Evolutionary conservation across 2,888 invertebrate species (phyloP), one percentile per base, ranked within the genome.

Genomic region (Xestia rhomboidea): DNA sequence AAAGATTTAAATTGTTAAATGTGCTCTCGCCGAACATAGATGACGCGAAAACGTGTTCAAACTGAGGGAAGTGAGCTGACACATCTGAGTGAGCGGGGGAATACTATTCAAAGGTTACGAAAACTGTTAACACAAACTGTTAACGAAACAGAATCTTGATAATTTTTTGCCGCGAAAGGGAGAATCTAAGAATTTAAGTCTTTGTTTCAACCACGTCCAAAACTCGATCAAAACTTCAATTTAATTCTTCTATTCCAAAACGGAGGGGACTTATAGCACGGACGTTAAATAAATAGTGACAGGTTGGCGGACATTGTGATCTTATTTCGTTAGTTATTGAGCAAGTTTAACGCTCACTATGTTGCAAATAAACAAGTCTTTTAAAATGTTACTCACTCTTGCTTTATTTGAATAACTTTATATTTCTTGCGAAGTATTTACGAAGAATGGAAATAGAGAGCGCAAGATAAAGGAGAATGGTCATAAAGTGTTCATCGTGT

Each of bases 281-380:
- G 51, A 15, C 46, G 27, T 41, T 54, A 71, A 68, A 84, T 54
- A 54, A 67, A 68, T 44, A 82, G 71, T 69, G 60, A 71, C 71
- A 27, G 62, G 82, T 68, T 84, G 57, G 74, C 66, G 34, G 71
- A 62, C 83, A 79, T 30, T 70, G 51, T 68, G 85, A 75, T 84
- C 83, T 79, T 79, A 85, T 82, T 84, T 75, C 75, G 51, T 49
- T 75, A 49, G 69, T 49, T 77, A 64, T 84, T 84, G 72, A 72
- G 83, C 44, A 79, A 84, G 73, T 67, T 71, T 34, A 68, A 63
- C 79, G 75, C 46, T 85, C 79, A 82, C 71, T 69, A 7, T 77
- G 85, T 84, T 79, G 83, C 83, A 72, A 85, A 72, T 34, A 79
- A 74, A 49, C 71, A 24, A 72, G 74, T 54, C 51, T 66, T 72